Percentiles rank a stretch among this genome's conserved stretches.
phyloP scores from a whole-genome alignment of 2,888 invertebrate genomes.

The Trypoxylon attenuatum region DNA sequence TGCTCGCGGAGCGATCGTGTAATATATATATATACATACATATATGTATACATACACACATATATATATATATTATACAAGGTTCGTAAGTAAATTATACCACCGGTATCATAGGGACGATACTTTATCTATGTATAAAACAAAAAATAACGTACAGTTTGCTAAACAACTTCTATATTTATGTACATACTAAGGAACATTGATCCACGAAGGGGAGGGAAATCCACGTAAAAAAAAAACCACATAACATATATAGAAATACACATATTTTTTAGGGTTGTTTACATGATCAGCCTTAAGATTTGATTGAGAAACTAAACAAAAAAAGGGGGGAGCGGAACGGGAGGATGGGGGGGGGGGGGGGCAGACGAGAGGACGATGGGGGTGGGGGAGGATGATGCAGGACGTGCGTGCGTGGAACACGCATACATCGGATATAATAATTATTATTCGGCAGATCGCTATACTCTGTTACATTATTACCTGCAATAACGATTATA shows the following conservation, averaged over 20 bases:
- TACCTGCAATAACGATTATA: slow-evolving; percentile 55
- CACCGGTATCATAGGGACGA: slow-evolving; percentile 63
- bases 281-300: slow-evolving; percentile 75
- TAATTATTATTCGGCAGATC: slow-evolving; percentile 63
- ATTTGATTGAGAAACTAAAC: slow-evolving; percentile 64
- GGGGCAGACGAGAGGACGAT: no score
- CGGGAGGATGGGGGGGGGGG: no score
- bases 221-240: slow-evolving; percentile 49
- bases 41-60: no score
- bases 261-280: slow-evolving; percentile 75
- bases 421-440: no score
- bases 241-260: slow-evolving; percentile 71
- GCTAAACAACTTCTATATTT: slow-evolving; percentile 69
- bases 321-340: no score
- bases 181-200: slow-evolving; percentile 56
- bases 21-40: no score
- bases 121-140: slow-evolving; percentile 64
- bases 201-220: slow-evolving; percentile 42
- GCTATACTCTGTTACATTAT: slow-evolving; percentile 60
- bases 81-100: slow-evolving; percentile 60
- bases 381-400: no score
- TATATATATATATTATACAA: slow-evolving; percentile 42
- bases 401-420: no score
- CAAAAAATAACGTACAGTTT: slow-evolving; percentile 64
- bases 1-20: slow-evolving; percentile 45